Base-by-base conservation (phyloP, 2,113 vertebrate species). In the Saccopteryx leptura region DNA sequence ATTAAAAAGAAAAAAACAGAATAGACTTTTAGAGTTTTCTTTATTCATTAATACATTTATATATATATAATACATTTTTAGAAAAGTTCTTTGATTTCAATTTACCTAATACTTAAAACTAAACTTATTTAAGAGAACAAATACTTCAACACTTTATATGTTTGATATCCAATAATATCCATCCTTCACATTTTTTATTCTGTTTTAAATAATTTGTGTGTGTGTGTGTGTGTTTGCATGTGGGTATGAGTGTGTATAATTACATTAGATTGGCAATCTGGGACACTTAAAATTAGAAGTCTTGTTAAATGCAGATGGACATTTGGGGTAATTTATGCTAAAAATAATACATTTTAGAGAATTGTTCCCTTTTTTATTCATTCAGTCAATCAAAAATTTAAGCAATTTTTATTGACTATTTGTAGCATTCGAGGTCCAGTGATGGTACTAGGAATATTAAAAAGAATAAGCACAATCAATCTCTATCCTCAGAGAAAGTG, bases 1-100 rank as follows among this genome's bases (percentile, higher is more conserved):
- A 39, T 39, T 39, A 39, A 39, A 39, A 39, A 39, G 39, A 39
- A 39, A 39, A 39, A 39, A 39, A 39, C 39, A 5, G 33, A 65
- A 91, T 48, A 66, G 13, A 19, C 11, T 58, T 69, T 85, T 26
- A 23, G 17, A 66, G 5, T 12, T 24, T 76, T 89, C 23, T 28
- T 75, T 2, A 76, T 24, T 86, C 12, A 75, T 50, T 58, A 28
- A 46, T 14, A 31, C 50, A 56, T 91, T 75, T 88, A 80, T 50
- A 93, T 23, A 60, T 63, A 10, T 63, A 56, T 6, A 2, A 23
- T 48, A 2, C 1, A 52, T 72, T 54, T 80, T 84, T 93, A 63
- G 56, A 88, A 68, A 94, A 82, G 18, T 33, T 50, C 2, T 63
- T 94, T 92, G 48, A 58, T 33, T 88, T 91, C 23, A 69, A 28